These are phyloP conservation scores for Micromussa lordhowensis DNA, from an alignment of 92 coral and sea anemone genomes.

Conservation along the genomic window DNA sequence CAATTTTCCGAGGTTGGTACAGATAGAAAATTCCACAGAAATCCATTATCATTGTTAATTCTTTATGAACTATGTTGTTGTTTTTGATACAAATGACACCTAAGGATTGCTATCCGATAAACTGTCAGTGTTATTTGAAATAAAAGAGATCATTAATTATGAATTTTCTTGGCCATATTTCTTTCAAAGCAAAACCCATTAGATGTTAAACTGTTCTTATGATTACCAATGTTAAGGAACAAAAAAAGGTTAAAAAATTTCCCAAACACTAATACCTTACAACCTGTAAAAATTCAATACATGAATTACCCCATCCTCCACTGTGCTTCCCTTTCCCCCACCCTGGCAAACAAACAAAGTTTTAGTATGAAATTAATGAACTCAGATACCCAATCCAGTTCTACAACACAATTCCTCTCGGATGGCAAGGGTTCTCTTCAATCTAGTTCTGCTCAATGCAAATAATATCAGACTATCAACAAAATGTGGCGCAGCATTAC, in stretches of 20 bases:
- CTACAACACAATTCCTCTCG: conserved; percentile 17
- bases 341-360: too few relatives aligned
- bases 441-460: conserved; percentile 13
- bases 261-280: neutral
- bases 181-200: conserved; percentile 19
- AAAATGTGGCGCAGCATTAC: too few relatives aligned
- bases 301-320: conserved; percentile 14
- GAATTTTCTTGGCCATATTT: conserved; percentile 17
- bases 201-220: neutral
- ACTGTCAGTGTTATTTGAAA: conserved; percentile 33
- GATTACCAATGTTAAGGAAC: conserved; percentile 13
- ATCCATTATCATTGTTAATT: conserved; percentile 20
- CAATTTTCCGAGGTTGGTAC: neutral
- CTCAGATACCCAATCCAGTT: conserved; percentile 14
- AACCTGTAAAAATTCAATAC: neutral
- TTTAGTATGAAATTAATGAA: conserved; percentile 9
- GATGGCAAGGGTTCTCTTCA: conserved; percentile 11
- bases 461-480: too few relatives aligned
- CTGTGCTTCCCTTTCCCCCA: neutral
- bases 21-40: conserved; percentile 12
- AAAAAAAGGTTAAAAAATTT: neutral
- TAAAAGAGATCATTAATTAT: conserved; percentile 21
- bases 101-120: conserved; percentile 27
- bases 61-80: conserved; percentile 25
- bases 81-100: conserved; percentile 22